Evolutionary conservation across 2,113 vertebrate genomes (phyloP), one percentile per base, ranked within the genome.

Genomic region (Salminus brasiliensis): DNA sequence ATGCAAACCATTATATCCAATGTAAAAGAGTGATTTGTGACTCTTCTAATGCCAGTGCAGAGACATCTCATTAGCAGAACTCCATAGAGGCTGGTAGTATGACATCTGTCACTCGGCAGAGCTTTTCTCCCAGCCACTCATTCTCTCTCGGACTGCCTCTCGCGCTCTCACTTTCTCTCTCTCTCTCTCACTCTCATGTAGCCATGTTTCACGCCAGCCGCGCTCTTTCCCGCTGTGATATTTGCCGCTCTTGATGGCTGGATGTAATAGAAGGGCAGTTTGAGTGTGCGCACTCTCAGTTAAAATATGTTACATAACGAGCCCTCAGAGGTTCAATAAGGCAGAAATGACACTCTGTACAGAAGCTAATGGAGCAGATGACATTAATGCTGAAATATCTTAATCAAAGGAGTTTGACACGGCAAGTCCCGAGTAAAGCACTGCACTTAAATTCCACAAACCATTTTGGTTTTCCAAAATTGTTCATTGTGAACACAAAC

Each of bases 41-140:
- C 32, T 66, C 62, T 34, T 36, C 18, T 23, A 39, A 81, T 71
- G 43, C 55, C 60, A 76, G 66, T 39, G 73, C 39, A 47, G 32
- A 74, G 55, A 25, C 73, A 74, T 66, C 77, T 66, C 59, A 83
- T 76, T 76, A 80, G 66, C 67, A 68, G 66, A 72, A 80, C 78
- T 74, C 71, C 57, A 65, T 68, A 59, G 78, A 74, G 72, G 69
- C 60, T 63, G 60, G 32, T 34, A 65, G 47, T 71, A 65, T 36
- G 47, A 57, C 72, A 27, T 83, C 62, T 29, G 69, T 68, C 41
- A 68, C 36, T 77, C n/a, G 49, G 30, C 23, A 25, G n/a, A n/a
- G 16, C 12, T 41, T 30, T 43, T 12, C 2, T 57, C 9, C 4
- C 57, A 55, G 29, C 8, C 45, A 67, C 53, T 66, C 32, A 66